Conservation (phyloP, 1,140 invertebrate genomes). For the Thaumatotibia leucotreta region DNA sequence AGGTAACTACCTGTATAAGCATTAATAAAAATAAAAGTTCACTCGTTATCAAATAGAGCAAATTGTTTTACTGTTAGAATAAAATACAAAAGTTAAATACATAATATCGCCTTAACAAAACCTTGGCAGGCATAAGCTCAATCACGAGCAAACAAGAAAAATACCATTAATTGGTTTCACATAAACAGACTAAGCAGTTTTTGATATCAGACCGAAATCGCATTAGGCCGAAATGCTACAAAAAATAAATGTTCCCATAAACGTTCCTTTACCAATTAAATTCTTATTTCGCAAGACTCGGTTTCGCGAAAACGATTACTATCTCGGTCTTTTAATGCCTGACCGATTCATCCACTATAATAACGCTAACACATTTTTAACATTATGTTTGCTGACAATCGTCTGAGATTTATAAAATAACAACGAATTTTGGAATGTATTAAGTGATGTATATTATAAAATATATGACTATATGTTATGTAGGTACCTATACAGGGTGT, state of each 20-base stretch:
- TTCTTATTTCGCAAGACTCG: constrained; percentile 1
- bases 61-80: too few species aligned
- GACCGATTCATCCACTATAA: neutral
- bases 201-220: constrained; percentile 1
- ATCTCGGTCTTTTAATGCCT: constrained; percentile 1
- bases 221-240: constrained; percentile 6
- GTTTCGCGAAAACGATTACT: constrained; percentile 1
- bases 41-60: too few species aligned
- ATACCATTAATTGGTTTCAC: constrained; percentile 4
- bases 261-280: constrained; percentile 13
- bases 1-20: too few species aligned
- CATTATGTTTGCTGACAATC: neutral
- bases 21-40: too few species aligned
- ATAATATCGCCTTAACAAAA: neutral
- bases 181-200: constrained; percentile 16
- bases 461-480: too few species aligned
- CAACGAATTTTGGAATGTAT: neutral
- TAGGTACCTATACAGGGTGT: too few species aligned
- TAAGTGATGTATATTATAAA: too few species aligned
- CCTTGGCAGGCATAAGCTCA: neutral
- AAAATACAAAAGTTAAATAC: too few species aligned
- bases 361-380: neutral
- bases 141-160: neutral
- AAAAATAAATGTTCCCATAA: constrained; percentile 9
- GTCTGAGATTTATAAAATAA: neutral